Percentiles rank a stretch among this genome's conserved stretches.
These are phyloP conservation scores for Lepus townsendii DNA, from an alignment of 2,797 vertebrate species.

Conservation along the genomic window DNA sequence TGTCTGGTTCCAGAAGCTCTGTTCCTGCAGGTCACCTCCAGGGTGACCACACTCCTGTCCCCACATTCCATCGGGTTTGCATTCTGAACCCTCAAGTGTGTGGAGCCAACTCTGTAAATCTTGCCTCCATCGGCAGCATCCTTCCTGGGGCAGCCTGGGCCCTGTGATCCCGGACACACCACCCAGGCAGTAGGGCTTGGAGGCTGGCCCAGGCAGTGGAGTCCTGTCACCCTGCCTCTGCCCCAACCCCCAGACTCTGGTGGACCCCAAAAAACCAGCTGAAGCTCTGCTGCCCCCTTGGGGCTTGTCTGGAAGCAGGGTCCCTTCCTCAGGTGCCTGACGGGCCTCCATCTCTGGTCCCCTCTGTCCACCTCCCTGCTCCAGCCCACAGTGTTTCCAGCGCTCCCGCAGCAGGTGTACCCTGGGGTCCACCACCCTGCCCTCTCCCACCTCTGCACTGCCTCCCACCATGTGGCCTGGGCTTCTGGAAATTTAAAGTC, in stretches of 20 bases:
- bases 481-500: neutral
- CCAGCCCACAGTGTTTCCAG: neutral
- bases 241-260: neutral
- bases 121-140: neutral
- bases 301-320: neutral
- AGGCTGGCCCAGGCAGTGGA: neutral
- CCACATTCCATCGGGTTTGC: neutral
- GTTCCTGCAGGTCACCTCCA: too few relatives aligned
- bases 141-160: neutral
- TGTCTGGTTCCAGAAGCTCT: neutral
- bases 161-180: neutral
- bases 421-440: accelerated
- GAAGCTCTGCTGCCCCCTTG: neutral
- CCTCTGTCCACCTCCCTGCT: neutral
- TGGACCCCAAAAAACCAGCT: neutral
- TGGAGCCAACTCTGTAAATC: accelerated
- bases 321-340: neutral
- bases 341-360: accelerated
- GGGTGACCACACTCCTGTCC: neutral
- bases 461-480: accelerated
- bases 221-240: neutral
- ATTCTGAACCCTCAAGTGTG: too few relatives aligned
- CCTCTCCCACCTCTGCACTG: neutral
- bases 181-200: neutral
- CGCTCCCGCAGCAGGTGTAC: accelerated